Evolutionary conservation across 2,113 vertebrate species (phyloP).

Genomic region (Capricornis sumatraensis): DNA sequence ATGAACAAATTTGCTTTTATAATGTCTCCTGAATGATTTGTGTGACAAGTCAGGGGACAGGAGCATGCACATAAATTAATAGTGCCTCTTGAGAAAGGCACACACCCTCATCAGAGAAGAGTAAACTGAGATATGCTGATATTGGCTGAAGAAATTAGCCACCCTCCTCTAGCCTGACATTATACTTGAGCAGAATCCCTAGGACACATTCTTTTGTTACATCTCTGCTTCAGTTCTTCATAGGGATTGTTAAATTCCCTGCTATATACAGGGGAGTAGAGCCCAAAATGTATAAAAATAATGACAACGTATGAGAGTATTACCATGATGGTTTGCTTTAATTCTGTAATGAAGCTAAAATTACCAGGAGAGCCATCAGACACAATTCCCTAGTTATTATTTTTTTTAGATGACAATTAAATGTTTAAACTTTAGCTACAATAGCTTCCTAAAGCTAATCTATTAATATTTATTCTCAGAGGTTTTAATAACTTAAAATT

Average conservation of each 20-base stretch:
- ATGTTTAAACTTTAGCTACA: not conserved
- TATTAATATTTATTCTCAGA: not conserved
- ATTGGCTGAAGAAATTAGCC: not conserved
- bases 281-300: not conserved
- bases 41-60: not conserved
- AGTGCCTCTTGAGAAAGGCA: not conserved
- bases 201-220: not conserved
- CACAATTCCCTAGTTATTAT: not conserved
- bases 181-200: not conserved
- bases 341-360: not conserved
- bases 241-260: not conserved
- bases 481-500: not conserved
- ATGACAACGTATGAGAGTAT: not conserved
- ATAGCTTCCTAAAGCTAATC: not conserved
- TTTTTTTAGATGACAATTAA: not conserved
- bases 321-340: not conserved
- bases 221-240: not conserved
- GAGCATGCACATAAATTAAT: not conserved
- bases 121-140: not conserved
- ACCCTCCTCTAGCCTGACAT: not conserved
- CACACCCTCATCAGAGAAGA: not conserved
- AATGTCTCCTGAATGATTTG: not conserved
- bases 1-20: conserved; percentile 2
- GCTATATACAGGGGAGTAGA: not conserved
- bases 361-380: not conserved